These are phyloP conservation scores for Thermophis baileyi DNA, from an alignment of 2,113 vertebrate species.

Conservation along the genomic window DNA sequence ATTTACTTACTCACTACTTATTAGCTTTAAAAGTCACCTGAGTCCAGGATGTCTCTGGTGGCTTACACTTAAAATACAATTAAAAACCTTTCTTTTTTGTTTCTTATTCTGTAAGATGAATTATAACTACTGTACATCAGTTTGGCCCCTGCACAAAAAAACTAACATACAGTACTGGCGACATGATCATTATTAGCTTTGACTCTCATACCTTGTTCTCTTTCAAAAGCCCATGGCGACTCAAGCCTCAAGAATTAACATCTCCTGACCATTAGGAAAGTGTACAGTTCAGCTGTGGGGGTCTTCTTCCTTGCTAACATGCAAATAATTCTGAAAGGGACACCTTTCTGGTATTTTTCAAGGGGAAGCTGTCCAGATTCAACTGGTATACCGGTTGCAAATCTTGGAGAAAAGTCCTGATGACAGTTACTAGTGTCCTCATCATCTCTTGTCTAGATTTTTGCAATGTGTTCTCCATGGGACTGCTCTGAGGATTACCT, in stretches of 20 bases:
- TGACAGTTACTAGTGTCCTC: neutral
- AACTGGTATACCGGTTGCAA: neutral
- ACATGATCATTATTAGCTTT: neutral
- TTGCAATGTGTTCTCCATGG: neutral
- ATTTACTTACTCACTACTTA: neutral
- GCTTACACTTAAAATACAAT: neutral
- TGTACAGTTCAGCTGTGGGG: neutral
- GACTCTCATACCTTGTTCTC: neutral
- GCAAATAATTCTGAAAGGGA: neutral
- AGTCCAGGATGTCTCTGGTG: neutral
- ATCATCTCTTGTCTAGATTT: neutral
- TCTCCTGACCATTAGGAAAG: neutral
- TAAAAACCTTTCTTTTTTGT: no score
- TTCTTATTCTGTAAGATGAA: neutral
- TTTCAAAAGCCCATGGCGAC: neutral
- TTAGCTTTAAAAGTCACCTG: neutral
- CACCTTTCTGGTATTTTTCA: neutral
- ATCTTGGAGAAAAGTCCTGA: neutral
- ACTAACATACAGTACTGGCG: neutral
- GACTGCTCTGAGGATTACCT: neutral
- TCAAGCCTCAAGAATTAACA: neutral
- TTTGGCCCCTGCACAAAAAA: neutral
- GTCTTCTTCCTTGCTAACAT: neutral
- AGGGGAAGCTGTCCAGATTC: neutral
- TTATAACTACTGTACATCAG: neutral